Evolutionary conservation across 2,113 vertebrate genomes (phyloP), one percentile per base, ranked within the genome.

Genomic region (Gallinago undulata): DNA sequence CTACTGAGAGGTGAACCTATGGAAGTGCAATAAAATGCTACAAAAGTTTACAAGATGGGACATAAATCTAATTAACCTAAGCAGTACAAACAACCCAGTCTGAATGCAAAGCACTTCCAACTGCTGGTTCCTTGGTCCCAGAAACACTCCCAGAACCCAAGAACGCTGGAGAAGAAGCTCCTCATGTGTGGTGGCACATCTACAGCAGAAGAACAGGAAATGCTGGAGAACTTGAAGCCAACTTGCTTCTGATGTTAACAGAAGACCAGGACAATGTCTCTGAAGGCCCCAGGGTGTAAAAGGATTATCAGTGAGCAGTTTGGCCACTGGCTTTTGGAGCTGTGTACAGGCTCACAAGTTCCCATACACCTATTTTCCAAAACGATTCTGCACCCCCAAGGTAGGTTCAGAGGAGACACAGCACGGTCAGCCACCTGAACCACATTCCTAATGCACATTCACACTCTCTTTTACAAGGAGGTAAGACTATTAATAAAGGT

Each of bases 61-160:
- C 62, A 66, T 2, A 51, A 68, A 92, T 68, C 76, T 82, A 68
- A 93, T 84, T 89, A 95, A 81, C 51, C 56, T 43, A 48, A 72
- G 57, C 17, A 64, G 33, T 7, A 89, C 60, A 86, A 73, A 76
- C 24, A 70, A 81, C 39, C 9, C 68, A 30, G 17, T 13, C 51
- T 62, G 83, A 70, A 84, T 33, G 57, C 73, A 84, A 89, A 92
- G 28, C 60, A 41, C 35, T 81, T 41, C 33, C 10, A 6, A 21
- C 24, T 78, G 28, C 21, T 48, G 2, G 11, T 47, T 90, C 79
- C 64, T 74, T 0, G 0, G 24, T 59, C 41, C 64, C 51, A 55
- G 33, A 30, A 66, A 30, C 5, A 25, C 2, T 31, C n/a, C 33
- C 48, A 73, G 45, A 60, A n/a, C 14, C 43, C 67, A 60, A 22